Conservation (phyloP, 2,888 invertebrate genomes). For the Drosophila subquinaria region DNA sequence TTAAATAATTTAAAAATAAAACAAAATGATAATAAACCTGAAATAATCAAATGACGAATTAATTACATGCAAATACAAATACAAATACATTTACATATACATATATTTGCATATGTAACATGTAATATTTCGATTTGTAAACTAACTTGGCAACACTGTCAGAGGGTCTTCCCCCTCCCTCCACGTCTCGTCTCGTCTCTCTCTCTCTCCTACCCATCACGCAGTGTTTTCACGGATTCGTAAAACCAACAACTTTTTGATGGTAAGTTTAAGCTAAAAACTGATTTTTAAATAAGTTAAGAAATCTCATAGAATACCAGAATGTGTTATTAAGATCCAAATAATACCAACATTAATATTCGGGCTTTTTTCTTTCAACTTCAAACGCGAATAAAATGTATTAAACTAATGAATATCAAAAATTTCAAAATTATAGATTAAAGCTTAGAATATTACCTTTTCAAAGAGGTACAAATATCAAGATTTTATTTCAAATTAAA, state of each 20-base stretch:
- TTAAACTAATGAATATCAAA: no score
- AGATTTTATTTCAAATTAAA: no score
- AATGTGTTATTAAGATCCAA: background rate
- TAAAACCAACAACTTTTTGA: slow-evolving; percentile 16
- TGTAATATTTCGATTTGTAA: slow-evolving; percentile 22
- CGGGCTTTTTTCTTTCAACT: no score
- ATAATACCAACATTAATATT: background rate
- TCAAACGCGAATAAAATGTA: no score
- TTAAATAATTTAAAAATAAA: slow-evolving; percentile 2
- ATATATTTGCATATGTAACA: slow-evolving; percentile 17
- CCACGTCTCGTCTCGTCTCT: background rate
- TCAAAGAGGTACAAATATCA: no score
- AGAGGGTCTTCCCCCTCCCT: background rate
- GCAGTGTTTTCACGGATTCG: slow-evolving; percentile 29
- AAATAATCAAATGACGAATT: slow-evolving; percentile 16
- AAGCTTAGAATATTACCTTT: no score
- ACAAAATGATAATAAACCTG: slow-evolving; percentile 42
- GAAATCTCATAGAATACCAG: background rate
- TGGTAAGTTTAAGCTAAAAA: slow-evolving; percentile 24
- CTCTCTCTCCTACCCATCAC: background rate
- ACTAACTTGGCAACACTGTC: slow-evolving; percentile 25
- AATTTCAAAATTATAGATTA: no score
- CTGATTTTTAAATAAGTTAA: background rate
- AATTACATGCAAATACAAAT: slow-evolving; percentile 1
- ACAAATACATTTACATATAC: background rate